These are phyloP conservation scores for Cheirogaleus major DNA, from an alignment of 2,797 vertebrate genomes.

Conservation along the genomic window DNA sequence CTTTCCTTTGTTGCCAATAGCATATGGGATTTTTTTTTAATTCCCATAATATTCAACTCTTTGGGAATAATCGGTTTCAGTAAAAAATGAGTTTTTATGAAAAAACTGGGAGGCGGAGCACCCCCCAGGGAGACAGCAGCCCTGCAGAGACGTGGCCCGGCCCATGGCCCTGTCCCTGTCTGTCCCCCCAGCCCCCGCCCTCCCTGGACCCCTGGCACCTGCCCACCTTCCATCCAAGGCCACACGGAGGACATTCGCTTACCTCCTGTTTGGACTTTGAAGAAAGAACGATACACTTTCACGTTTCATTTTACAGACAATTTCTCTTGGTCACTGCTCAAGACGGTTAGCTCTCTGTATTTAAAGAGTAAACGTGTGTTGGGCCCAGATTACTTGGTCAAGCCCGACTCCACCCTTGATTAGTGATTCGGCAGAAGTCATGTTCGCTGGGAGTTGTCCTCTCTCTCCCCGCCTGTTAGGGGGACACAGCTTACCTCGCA, in stretches of 20 bases:
- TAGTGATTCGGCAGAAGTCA: background rate
- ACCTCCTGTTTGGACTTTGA: no score
- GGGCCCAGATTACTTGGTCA: background rate
- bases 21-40: background rate
- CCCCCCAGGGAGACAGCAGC: no score
- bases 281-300: background rate
- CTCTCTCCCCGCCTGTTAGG: background rate
- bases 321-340: background rate
- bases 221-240: background rate
- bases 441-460: accelerated
- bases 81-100: background rate
- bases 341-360: background rate
- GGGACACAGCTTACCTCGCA: accelerated
- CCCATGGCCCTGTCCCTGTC: background rate
- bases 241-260: accelerated
- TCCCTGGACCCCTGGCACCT: accelerated
- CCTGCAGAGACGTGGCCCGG: accelerated
- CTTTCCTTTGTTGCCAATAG: background rate
- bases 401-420: accelerated
- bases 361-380: background rate
- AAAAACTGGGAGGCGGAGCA: accelerated
- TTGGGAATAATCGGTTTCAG: background rate
- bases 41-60: background rate
- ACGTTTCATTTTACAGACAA: background rate
- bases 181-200: no score